Evolutionary conservation across 2,113 vertebrate species (phyloP), one percentile per base, ranked within the genome.

Genomic region (Salvelinus namaycush): DNA sequence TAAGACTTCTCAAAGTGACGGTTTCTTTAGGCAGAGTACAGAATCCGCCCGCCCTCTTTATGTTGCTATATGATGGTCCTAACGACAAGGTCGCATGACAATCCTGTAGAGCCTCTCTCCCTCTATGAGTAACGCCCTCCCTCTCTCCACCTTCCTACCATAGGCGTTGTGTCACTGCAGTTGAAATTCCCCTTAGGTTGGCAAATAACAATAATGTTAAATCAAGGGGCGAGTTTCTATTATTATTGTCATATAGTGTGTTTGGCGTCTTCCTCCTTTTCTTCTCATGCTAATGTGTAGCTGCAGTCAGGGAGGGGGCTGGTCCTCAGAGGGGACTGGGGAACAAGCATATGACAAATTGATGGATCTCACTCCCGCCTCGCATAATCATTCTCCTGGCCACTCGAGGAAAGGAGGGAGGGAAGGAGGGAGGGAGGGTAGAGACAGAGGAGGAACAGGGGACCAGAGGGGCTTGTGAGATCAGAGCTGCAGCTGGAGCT

Each of bases 351-450:
- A 77, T 88, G 90, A 90, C 88, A 91, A 74, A 87, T 87, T 90
- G 91, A 90, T 92, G 89, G 89, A 90, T 90, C 87, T 90, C 78
- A 86, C 71, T 85, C 75, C 86, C 83, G 78, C 76, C 83, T 88
- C 78, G 79, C 83, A 89, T 92, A 90, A 90, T 92, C 90, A 89
- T 87, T 89, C 84, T 88, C 82, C 80, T 84, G 84, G 81, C 86
- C 85, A 86, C 86, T 88, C 16, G 84, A 86, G 86, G 81, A 86
- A 68, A 75, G 78, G n/a, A 18, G 60, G 34, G 22, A 26, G 62
- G 6, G 60, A 62, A 57, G 20, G 72, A 22, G 68, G 66, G 39
- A 68, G 69, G 34, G 44, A 27, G 65, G 22, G n/a, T 22, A n/a
- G 65, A 48, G 22, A 48, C 6, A 3, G 31, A 8, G 54, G 57